Evolutionary conservation across 2,797 vertebrate genomes (phyloP).

Genomic region (Phataginus tricuspis): DNA sequence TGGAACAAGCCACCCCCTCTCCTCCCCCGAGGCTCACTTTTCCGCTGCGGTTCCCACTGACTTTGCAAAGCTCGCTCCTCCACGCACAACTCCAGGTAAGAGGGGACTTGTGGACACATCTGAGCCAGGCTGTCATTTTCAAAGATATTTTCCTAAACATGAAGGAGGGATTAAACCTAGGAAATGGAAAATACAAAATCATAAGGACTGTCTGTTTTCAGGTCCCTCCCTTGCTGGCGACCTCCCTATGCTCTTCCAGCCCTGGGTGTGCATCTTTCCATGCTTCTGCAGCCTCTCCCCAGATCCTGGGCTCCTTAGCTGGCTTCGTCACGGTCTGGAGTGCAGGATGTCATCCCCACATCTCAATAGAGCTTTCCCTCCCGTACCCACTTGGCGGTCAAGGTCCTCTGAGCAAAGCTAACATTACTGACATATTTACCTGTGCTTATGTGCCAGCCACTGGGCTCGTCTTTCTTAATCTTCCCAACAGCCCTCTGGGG

Average conservation of each 20-base stretch:
- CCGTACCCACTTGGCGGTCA: background rate
- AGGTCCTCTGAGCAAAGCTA: slow-evolving; percentile 16
- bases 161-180: background rate
- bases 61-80: background rate
- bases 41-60: background rate
- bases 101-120: background rate
- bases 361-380: background rate
- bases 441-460: background rate
- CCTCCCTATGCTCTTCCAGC: background rate
- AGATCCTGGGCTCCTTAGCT: background rate
- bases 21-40: background rate
- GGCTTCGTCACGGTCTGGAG: background rate
- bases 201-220: background rate
- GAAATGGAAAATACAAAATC: background rate
- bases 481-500: background rate
- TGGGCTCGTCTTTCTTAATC: background rate
- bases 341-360: background rate
- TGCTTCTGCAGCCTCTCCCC: background rate
- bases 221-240: background rate
- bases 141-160: background rate
- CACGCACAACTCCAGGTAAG: accelerated
- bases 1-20: accelerated
- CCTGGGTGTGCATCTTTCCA: accelerated
- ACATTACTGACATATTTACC: background rate
- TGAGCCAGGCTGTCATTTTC: background rate